A percentile compares a stretch with the other conserved stretches of the same genome.
Evolutionary conservation across 2,797 vertebrate species (phyloP).

Genomic region (Siniperca obscura): DNA sequence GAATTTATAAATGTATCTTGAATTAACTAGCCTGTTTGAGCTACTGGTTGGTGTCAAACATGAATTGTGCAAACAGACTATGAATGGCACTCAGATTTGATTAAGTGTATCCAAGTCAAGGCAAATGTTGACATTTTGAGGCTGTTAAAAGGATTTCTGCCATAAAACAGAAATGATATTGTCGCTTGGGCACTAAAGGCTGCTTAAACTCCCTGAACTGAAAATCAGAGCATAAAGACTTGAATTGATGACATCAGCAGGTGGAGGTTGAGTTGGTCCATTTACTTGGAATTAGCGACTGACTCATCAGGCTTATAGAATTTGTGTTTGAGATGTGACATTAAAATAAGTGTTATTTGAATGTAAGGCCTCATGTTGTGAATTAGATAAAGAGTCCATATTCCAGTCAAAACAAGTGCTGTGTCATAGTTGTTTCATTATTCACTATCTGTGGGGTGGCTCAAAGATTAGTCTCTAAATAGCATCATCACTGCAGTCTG

Average conservation of each 20-base stretch:
- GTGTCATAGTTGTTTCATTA: conserved; percentile 45
- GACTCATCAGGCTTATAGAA: background rate
- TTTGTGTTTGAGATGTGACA: background rate
- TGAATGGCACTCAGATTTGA: conserved; percentile 12
- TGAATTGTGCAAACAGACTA: conserved; percentile 11
- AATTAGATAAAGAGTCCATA: conserved; percentile 16
- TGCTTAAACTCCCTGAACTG: background rate
- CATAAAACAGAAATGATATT: conserved; percentile 6
- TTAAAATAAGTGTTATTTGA: conserved; percentile 12
- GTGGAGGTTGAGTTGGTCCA: conserved; percentile 9
- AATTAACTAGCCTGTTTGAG: conserved; percentile 3
- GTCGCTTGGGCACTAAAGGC: background rate
- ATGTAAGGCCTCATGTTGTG: background rate
- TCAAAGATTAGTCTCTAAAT: conserved; percentile 35
- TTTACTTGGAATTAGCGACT: conserved; percentile 13
- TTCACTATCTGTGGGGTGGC: conserved; percentile 26
- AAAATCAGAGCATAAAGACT: background rate
- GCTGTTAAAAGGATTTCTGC: background rate
- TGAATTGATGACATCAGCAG: conserved; percentile 16
- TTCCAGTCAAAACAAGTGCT: conserved; percentile 31
- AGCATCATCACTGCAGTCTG: conserved; percentile 25
- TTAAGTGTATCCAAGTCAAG: conserved; percentile 30
- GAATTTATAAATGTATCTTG: background rate
- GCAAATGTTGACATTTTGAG: conserved; percentile 17
- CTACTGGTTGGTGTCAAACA: conserved; percentile 10